phyloP scores from a whole-genome alignment of 1,140 invertebrate species.

The Drosophila takahashii region DNA sequence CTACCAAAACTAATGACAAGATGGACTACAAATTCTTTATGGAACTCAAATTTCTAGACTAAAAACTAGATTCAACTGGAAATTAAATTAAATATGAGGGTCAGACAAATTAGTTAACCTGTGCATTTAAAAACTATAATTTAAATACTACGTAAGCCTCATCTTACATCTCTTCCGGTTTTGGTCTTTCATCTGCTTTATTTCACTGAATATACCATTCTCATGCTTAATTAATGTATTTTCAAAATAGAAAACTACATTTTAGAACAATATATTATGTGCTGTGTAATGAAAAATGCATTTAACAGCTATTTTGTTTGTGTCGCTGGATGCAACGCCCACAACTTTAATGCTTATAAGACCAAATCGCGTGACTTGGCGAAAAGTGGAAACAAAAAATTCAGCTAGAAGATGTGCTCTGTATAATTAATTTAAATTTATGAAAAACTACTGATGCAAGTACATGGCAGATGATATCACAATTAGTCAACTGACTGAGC shows the following conservation, averaged over 20 bases:
- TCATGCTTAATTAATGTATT: slow-evolving; percentile 17
- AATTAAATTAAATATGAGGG: slow-evolving; percentile 1
- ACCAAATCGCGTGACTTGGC: slow-evolving; percentile 37
- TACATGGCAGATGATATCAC: slow-evolving; percentile 62
- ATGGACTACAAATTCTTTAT: slow-evolving; percentile 8
- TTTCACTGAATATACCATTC: slow-evolving; percentile 10
- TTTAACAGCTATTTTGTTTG: slow-evolving; percentile 20
- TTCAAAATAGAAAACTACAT: slow-evolving; percentile 18
- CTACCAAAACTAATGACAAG: slow-evolving; percentile 11
- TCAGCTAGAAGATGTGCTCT: slow-evolving; percentile 28
- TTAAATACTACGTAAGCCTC: not conserved
- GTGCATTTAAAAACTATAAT: not conserved
- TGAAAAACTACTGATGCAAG: slow-evolving; percentile 41
- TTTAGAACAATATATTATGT: not conserved
- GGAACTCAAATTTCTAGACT: not conserved
- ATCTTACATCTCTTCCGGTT: slow-evolving; percentile 31
- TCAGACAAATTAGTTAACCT: slow-evolving; percentile 1
- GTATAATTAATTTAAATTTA: slow-evolving; percentile 76
- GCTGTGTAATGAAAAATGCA: slow-evolving; percentile 53
- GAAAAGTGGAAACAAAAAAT: slow-evolving; percentile 23
- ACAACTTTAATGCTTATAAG: slow-evolving; percentile 18
- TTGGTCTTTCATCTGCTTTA: slow-evolving; percentile 19
- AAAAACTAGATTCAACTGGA: slow-evolving; percentile 28
- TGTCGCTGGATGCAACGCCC: slow-evolving; percentile 40
- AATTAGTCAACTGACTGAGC: slow-evolving; percentile 56